A percentile compares a stretch with the other conserved stretches of the same genome.
phyloP scores from a whole-genome alignment of 2,113 vertebrate genomes.

The Epinephelus lanceolatus region DNA sequence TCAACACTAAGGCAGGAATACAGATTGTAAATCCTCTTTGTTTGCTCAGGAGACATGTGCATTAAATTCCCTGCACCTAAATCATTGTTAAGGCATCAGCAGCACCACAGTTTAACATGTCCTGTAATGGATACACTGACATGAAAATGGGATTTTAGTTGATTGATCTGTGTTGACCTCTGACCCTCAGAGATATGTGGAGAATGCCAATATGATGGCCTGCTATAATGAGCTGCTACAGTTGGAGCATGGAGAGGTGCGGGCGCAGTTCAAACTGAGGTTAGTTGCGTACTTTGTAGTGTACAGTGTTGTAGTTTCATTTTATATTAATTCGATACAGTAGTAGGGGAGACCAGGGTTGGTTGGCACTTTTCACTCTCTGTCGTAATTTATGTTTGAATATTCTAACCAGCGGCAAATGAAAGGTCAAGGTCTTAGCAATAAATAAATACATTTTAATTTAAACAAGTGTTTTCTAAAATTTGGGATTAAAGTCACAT shows the following conservation, averaged over 20 bases:
- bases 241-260: conserved; percentile 95
- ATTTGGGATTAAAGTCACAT: too few species aligned
- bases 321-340: background rate
- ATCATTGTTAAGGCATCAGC: background rate
- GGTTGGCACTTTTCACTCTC: too few species aligned
- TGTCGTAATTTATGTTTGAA: too few species aligned
- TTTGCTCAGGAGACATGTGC: conserved; percentile 36
- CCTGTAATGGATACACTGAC: background rate
- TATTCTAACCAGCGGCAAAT: too few species aligned
- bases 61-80: background rate
- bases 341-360: too few species aligned
- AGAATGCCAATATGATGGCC: conserved; percentile 95
- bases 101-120: background rate
- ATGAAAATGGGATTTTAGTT: conserved; percentile 22
- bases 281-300: conserved; percentile 68
- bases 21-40: conserved; percentile 23
- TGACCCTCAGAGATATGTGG: conserved; percentile 90
- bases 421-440: too few species aligned
- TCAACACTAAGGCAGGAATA: conserved; percentile 31
- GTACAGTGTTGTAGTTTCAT: background rate
- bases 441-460: too few species aligned
- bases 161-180: conserved; percentile 57
- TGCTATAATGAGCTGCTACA: conserved; percentile 98
- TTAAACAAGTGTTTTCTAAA: too few species aligned
- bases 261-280: conserved; percentile 97